phyloP scores from a whole-genome alignment of 2,888 invertebrate species.

The Tenthredo amoena region DNA sequence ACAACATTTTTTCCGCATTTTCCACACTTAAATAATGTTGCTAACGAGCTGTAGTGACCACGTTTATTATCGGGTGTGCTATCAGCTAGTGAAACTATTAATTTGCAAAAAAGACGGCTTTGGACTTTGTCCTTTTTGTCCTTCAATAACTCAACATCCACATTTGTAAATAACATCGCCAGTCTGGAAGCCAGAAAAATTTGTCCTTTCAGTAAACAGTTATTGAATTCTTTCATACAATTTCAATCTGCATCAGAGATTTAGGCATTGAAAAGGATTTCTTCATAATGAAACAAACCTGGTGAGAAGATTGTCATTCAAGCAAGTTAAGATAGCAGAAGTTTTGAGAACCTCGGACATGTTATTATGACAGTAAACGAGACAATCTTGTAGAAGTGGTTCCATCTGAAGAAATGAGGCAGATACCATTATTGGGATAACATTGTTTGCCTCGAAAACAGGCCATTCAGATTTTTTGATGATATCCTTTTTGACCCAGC shows the following conservation, averaged over 20 bases:
- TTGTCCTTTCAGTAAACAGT: background rate
- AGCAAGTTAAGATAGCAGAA: slow-evolving; percentile 91
- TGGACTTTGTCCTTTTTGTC: slow-evolving; percentile 95
- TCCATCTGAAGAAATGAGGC: slow-evolving; percentile 98
- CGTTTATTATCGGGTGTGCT: slow-evolving; percentile 87
- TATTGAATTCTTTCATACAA: background rate
- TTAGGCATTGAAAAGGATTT: background rate
- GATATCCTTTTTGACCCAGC: slow-evolving; percentile 93
- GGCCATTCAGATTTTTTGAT: slow-evolving; percentile 85
- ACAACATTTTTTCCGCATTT: slow-evolving; percentile 88
- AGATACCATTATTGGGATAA: slow-evolving; percentile 95
- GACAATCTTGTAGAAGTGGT: slow-evolving; percentile 90
- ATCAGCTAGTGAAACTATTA: slow-evolving; percentile 89
- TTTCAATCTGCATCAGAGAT: background rate
- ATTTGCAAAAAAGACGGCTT: slow-evolving; percentile 90
- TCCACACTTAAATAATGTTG: slow-evolving; percentile 87
- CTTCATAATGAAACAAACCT: slow-evolving; percentile 67
- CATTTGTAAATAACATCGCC: slow-evolving; percentile 92
- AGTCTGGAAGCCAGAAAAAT: slow-evolving; percentile 80
- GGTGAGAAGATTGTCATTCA: slow-evolving; percentile 84
- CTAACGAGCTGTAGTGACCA: slow-evolving; percentile 90
- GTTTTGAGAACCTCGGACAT: slow-evolving; percentile 93
- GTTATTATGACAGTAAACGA: slow-evolving; percentile 91
- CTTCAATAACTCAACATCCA: slow-evolving; percentile 90
- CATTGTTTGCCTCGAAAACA: slow-evolving; percentile 88